Base-by-base conservation (phyloP, 2,113 vertebrate species). In the Chaetodon auriga region DNA sequence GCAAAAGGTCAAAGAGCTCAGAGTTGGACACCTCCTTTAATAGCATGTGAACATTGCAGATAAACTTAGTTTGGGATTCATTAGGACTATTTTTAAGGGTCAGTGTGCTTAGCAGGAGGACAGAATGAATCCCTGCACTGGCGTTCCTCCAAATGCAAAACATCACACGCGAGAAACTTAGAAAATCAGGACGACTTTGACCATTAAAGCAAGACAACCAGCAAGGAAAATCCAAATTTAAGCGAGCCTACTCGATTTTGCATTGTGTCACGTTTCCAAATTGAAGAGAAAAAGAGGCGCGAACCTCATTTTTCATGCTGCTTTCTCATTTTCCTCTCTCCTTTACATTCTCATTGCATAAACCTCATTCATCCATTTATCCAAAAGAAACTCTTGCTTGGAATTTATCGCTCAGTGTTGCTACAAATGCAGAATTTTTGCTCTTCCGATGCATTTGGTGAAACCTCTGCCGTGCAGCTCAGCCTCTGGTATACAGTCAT, bases 1-100 rank as follows among this genome's bases (percentile, higher is more conserved):
- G 48, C n/a, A 12, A 68, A 64, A 82, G 57, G 65, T 82, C 64
- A 82, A 7, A 38, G 25, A 45, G 21, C 7, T 36, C 23, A 60
- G 30, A 65, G 49, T 21, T 36, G 48, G 68, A 36, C 23, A 1
- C 43, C 2, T 70, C 7, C 9, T n/a, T 64, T 51, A 11, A 36
- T 1, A 35, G n/a, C 55, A 57, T 19, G 21, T 72, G 8, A 77
- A 65, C 3, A 43, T 10, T 1, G 18, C 61, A 78, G 30, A 62
- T 18, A 15, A 15, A 75, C 48, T 23, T 2, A 16, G 54, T 63
- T 61, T 60, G 46, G 49, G 48, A 38, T 54, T 61, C 38, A 66
- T 60, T 66, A 45, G 19, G 58, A 46, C 21, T 58, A 13, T 60
- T 30, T 18, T 48, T 25, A 70, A 62, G 38, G 23, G 23, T 9